Conservation (phyloP, 2,797 vertebrate genomes). For the Parauchenoglanis ngamensis region DNA sequence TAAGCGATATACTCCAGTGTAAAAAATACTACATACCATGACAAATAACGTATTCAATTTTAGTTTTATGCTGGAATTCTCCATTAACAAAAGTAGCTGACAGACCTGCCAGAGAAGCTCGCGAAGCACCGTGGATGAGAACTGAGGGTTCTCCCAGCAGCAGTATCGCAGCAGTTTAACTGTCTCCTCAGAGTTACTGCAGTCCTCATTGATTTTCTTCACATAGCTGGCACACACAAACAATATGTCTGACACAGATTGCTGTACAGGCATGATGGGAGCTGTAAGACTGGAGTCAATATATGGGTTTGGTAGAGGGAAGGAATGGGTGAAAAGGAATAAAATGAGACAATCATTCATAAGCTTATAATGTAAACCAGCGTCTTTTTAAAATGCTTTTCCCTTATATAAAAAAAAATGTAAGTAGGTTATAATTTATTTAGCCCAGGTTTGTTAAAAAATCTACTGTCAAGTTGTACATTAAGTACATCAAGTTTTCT, state of each 20-base stretch:
- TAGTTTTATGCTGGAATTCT: neutral
- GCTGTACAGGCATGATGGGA: conserved; percentile 96
- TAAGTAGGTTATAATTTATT: neutral
- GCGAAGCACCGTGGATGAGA: conserved; percentile 97
- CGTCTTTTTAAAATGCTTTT: neutral
- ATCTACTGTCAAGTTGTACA: neutral
- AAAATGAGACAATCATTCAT: neutral
- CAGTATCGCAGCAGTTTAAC: conserved; percentile 97
- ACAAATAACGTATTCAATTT: neutral
- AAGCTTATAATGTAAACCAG: neutral
- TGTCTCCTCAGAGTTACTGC: conserved; percentile 98
- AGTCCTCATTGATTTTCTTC: conserved; percentile 99
- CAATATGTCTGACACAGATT: conserved; percentile 93
- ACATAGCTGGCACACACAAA: conserved; percentile 98
- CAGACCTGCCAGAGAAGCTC: conserved; percentile 98
- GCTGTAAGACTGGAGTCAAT: conserved; percentile 92
- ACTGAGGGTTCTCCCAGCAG: conserved; percentile 99
- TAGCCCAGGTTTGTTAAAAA: neutral
- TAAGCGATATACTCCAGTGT: neutral
- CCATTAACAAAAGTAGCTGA: neutral
- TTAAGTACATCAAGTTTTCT: neutral
- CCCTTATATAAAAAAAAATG: neutral
- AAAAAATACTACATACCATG: neutral
- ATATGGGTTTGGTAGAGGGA: conserved; percentile 87
- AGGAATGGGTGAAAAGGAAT: neutral